phyloP scores from a whole-genome alignment of 2,113 vertebrate species.

The Antechinus stuartii region DNA sequence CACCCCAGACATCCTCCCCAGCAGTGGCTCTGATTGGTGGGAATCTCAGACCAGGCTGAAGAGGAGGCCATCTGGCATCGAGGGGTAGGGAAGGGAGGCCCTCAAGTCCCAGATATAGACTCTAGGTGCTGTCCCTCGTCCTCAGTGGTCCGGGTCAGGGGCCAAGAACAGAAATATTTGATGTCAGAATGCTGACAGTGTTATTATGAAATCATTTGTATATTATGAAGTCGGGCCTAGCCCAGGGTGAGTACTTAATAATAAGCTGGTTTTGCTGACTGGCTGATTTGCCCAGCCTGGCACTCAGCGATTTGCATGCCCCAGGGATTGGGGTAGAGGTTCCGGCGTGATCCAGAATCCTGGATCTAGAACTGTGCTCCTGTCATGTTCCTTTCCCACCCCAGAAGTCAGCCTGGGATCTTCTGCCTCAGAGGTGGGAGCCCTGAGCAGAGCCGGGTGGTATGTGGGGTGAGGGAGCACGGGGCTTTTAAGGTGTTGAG shows the following conservation, averaged over 20 bases:
- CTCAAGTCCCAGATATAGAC: background rate
- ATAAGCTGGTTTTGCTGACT: background rate
- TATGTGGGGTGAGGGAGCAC: background rate
- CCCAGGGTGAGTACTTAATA: background rate
- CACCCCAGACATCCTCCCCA: background rate
- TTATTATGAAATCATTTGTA: constrained; percentile 76
- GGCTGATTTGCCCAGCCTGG: constrained; percentile 36
- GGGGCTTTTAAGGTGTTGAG: too few relatives aligned
- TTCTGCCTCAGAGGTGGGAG: background rate
- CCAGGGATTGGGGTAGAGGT: background rate
- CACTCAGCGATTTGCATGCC: constrained; percentile 49
- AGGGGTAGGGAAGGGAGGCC: background rate
- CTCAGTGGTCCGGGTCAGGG: background rate
- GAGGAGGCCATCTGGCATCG: background rate
- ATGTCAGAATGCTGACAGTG: constrained; percentile 57
- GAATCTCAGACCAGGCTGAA: background rate
- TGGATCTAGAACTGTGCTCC: background rate
- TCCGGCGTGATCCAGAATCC: background rate
- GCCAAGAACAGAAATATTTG: background rate
- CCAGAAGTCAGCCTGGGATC: background rate
- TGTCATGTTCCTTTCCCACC: background rate
- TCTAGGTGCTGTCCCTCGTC: background rate
- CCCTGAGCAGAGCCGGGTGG: background rate
- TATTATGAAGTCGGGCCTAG: constrained; percentile 61
- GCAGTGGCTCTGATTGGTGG: background rate